Evolutionary conservation across 2,797 vertebrate species (phyloP), one percentile per base, ranked within the genome.

Genomic region (Cyprinella venusta): DNA sequence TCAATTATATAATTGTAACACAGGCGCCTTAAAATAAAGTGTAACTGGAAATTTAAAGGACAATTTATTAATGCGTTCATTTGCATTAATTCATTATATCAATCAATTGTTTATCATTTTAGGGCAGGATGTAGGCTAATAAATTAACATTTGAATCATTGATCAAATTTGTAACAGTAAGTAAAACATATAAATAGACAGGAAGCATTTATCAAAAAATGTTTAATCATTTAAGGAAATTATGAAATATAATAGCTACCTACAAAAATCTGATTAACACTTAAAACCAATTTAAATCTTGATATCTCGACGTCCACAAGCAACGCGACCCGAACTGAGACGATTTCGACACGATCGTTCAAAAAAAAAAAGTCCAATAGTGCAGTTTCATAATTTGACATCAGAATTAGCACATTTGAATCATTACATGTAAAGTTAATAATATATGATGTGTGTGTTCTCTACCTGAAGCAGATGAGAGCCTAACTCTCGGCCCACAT

Each of bases 401-500:
- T 6, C 42, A 33, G 40, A 52, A 30, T 65, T 12, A 6, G 5
- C 56, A 45, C 26, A 80, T 56, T 84, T 59, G 2, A 40, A 56
- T 61, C 13, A 84, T 33, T 33, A 21, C 4, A 19, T 42, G 7
- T 26, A 5, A 0, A 0, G 5, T 36, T 36, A 63, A 40, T 63
- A 77, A 68, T 5, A 45, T 45, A 13, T 19, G 50, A 52, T 52
- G 0, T 19, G 52, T 56, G 48, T 50, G 48, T 50, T 24, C n/a
- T 50, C 21, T 96, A 98, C 98, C 97, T 99, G 98, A 77, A 99
- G 91, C 79, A 99, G 95, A 83, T 99, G 98, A 6, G 98, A 97
- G 89, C 98, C 97, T 70, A 99, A 90, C 65, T 99, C 98, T 13
- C 97, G 94, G 80, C 94, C 96, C 74, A 99, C 96, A 78, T 97